phyloP scores from a whole-genome alignment of 2,797 vertebrate genomes.

The Echiichthys vipera region DNA sequence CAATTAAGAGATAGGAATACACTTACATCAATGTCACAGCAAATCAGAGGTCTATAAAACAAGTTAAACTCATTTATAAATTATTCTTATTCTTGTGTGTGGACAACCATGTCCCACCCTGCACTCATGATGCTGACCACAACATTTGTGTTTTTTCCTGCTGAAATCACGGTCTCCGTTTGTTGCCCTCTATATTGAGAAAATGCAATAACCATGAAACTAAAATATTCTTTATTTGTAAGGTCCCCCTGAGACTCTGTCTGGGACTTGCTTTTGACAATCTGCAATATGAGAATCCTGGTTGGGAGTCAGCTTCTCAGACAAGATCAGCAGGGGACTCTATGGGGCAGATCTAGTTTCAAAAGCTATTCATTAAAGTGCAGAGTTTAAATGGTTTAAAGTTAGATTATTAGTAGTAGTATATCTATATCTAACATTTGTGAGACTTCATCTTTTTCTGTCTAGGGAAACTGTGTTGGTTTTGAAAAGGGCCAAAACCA shows the following conservation, averaged over 20 bases:
- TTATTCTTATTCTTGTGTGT: neutral
- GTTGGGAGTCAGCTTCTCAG: constrained; percentile 9
- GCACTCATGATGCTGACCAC: neutral
- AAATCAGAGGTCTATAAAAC: neutral
- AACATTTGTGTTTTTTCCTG: constrained; percentile 16
- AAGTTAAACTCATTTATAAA: neutral
- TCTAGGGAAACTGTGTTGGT: neutral
- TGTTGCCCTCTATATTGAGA: constrained; percentile 21
- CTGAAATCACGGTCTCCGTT: constrained; percentile 8
- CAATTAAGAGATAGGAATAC: neutral
- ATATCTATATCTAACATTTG: neutral
- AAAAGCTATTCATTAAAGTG: neutral
- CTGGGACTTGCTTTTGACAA: constrained; percentile 20
- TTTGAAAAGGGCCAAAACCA: neutral
- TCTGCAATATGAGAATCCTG: constrained; percentile 38
- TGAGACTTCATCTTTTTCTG: neutral
- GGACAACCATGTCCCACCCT: neutral
- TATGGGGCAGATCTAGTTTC: neutral
- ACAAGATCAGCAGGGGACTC: constrained; percentile 3
- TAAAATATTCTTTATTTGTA: constrained; percentile 41
- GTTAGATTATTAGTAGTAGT: neutral
- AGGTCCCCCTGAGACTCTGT: constrained; percentile 29
- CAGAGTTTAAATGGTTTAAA: neutral
- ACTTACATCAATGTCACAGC: neutral
- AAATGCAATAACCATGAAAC: constrained; percentile 58